Evolutionary conservation across 2,113 vertebrate genomes (phyloP).

Genomic region (Lepisosteus oculatus): DNA sequence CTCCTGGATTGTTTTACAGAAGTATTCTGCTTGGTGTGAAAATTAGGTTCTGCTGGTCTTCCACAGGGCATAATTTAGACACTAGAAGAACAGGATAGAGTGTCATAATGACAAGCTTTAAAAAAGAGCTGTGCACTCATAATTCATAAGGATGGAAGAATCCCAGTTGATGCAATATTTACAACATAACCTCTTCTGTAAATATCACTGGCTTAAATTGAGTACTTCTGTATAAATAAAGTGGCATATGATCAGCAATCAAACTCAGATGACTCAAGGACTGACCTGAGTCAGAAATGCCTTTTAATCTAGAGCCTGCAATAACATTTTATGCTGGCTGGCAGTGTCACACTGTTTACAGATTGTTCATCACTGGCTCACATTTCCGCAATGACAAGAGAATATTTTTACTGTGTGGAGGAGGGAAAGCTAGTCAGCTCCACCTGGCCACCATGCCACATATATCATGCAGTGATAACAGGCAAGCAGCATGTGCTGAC

Average conservation of each 20-base stretch:
- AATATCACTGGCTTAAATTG: slow-evolving; percentile 17
- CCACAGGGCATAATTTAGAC: slow-evolving; percentile 8
- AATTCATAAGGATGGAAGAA: slow-evolving; percentile 33
- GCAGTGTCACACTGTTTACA: slow-evolving; percentile 41
- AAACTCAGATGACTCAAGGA: slow-evolving; percentile 27
- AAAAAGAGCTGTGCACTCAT: slow-evolving; percentile 4
- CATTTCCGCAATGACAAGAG: slow-evolving; percentile 24
- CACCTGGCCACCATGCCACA: slow-evolving; percentile 3
- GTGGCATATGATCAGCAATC: slow-evolving; percentile 37
- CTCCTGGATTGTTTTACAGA: not conserved
- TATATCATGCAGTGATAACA: slow-evolving; percentile 9
- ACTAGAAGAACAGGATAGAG: not conserved
- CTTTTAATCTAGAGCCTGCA: slow-evolving; percentile 40
- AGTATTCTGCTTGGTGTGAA: not conserved
- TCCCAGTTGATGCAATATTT: slow-evolving; percentile 27
- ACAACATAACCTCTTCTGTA: slow-evolving; percentile 17
- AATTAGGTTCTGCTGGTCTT: slow-evolving; percentile 13
- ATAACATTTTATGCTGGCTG: slow-evolving; percentile 38
- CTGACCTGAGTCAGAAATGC: slow-evolving; percentile 43
- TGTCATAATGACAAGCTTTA: slow-evolving; percentile 21
- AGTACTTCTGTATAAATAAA: slow-evolving; percentile 31
- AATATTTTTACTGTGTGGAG: slow-evolving; percentile 17
- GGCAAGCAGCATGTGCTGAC: not conserved
- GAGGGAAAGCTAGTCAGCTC: not conserved
- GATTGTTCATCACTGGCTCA: slow-evolving; percentile 36